These are phyloP conservation scores for Temnothorax rugatulus DNA, from an alignment of 2,888 invertebrate genomes.

Conservation along the genomic window DNA sequence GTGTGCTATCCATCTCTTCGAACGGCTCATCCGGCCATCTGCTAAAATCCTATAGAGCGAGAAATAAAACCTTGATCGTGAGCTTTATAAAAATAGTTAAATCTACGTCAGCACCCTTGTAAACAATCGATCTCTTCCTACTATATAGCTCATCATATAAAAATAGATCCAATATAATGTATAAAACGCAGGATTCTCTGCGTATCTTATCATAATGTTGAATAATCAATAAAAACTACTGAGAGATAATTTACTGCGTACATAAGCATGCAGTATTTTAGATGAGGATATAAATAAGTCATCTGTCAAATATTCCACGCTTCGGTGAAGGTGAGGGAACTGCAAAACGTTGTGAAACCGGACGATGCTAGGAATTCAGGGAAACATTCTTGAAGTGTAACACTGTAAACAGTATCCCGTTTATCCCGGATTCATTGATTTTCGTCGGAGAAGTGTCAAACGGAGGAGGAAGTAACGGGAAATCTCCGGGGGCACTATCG, in stretches of 20 bases:
- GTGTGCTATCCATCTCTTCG: constrained; percentile 99
- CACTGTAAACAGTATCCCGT: constrained; percentile 44
- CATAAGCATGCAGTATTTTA: neutral
- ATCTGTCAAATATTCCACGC: neutral
- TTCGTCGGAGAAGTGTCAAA: constrained; percentile 45
- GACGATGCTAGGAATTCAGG: neutral
- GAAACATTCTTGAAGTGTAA: constrained; percentile 9
- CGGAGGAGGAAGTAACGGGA: neutral
- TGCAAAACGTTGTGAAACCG: neutral
- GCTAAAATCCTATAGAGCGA: constrained; percentile 93
- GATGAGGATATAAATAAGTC: neutral
- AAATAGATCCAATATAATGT: constrained; percentile 13
- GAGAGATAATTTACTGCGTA: neutral
- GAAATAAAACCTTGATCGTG: constrained; percentile 9
- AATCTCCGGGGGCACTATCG: constrained; percentile 43
- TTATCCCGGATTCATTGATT: constrained; percentile 65
- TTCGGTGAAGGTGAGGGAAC: neutral
- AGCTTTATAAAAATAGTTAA: constrained; percentile 35
- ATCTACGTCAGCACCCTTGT: constrained; percentile 34
- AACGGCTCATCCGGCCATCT: constrained; percentile 99
- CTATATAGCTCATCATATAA: constrained; percentile 12
- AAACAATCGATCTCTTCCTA: constrained; percentile 24
- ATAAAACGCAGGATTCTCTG: neutral
- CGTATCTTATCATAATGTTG: neutral
- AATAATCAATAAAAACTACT: neutral